Evolutionary conservation across 2,888 invertebrate species (phyloP), one percentile per base, ranked within the genome.

Genomic region (Seira ritae): DNA sequence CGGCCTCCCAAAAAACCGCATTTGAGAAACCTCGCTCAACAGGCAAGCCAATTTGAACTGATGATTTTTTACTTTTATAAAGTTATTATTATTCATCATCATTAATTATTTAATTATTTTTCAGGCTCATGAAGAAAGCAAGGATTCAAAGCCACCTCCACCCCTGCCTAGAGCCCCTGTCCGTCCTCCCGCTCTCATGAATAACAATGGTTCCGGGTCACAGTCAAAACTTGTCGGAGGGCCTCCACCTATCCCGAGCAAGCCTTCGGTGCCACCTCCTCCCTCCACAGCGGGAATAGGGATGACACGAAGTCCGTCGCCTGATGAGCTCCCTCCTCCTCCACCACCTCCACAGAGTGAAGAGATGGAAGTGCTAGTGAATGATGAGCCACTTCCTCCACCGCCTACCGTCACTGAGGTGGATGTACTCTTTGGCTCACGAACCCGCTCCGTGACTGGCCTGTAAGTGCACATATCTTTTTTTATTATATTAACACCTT

Each of bases 1-100:
- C 91, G 95, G 86, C 95, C 95, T 12, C 95, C 95, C 1, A 95
- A 95, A 91, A 95, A 95, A 90, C 94, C 95, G 1, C 93, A 94
- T 89, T 91, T 94, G 82, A 90, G 94, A 87, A 91, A 86, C 76
- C 79, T 88, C 62, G 84, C 88, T 62, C 89, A 89, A 78, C 89
- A 89, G 87, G 89, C 88, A 85, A 67, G 22, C 42, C n/a, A 4
- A 24, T 3, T 22, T 20, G n/a, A n/a, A n/a, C n/a, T n/a, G n/a
- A n/a, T n/a, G n/a, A n/a, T n/a, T n/a, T n/a, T 65, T 6, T 8
- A 65, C 6, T 6, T 20, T 69, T 55, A 20, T 8, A n/a, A 42
- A 42, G 12, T 42, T n/a, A n/a, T 19, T 42, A 22, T 23, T 71
- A 23, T 55, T 8, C 42, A 37, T 37, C 46, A 67, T n/a, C 1